Evolutionary conservation across 2,113 vertebrate species (phyloP), one percentile per base, ranked within the genome.

Genomic region (Silurus meridionalis): DNA sequence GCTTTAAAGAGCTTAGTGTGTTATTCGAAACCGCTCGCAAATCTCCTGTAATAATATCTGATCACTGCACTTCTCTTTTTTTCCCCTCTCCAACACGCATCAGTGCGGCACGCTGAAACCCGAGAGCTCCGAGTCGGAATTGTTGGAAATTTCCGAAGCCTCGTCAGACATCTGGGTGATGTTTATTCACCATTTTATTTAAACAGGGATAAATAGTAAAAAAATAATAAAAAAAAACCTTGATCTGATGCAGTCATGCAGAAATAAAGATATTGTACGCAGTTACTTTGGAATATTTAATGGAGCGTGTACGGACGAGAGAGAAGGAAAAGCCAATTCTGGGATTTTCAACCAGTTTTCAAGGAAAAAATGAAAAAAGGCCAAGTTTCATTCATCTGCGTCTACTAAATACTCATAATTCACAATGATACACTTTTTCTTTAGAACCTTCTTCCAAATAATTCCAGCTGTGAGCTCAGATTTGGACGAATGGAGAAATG

Each of bases 1-100:
- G 17, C 46, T 66, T 87, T 86, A 89, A 63, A 81, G 72, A 64
- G 64, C 63, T 71, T 28, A 58, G 63, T 82, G 82, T 83, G 89
- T 87, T 87, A 90, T 87, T 87, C 53, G 85, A 89, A 89, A 89
- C 87, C 80, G 84, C 86, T 79, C 37, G 46, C 74, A 37, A 80
- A 83, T 87, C 84, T 80, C 85, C 88, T 84, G 87, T 89, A 91
- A 88, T 88, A 88, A 86, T 87, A 89, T 88, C 85, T 75, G 60
- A 87, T 88, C 80, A 87, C 69, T 11, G 28, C 78, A 11, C 78
- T 80, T 28, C 78, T 37, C 74, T 55, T 17, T 37, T 58, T 72
- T 72, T 14, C 50, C 15, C 60, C 10, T 46, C 50, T 48, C 6
- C 8, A 17, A 67, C 61, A 63, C 53, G 72, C 50, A 37, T 74